Percentiles rank a stretch among this genome's conserved stretches.
Conservation (phyloP, 2,797 vertebrate species). For the Oreonectes daqikongensis region DNA sequence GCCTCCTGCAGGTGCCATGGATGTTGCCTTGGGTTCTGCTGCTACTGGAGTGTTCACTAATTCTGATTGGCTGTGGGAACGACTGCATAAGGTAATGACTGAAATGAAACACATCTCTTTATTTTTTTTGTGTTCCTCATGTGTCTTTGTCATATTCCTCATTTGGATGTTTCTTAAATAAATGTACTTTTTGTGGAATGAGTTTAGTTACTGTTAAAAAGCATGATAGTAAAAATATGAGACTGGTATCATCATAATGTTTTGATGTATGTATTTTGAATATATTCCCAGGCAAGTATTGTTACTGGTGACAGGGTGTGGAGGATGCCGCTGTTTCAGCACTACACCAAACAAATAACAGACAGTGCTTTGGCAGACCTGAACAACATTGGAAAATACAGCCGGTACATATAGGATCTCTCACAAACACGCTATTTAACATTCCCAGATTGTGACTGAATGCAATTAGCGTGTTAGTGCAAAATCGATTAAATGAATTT, state of each 20-base stretch:
- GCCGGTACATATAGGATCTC: conserved; percentile 75
- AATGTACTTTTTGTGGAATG: not conserved
- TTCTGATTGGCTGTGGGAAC: conserved; percentile 92
- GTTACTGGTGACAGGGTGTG: conserved; percentile 95
- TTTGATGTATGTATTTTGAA: not conserved
- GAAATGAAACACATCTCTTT: not conserved
- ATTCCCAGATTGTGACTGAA: not conserved
- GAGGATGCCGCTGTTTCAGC: conserved; percentile 97
- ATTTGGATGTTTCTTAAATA: not conserved
- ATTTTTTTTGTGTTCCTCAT: no score
- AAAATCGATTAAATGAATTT: no score
- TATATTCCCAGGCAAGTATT: conserved; percentile 83
- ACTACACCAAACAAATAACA: conserved; percentile 91
- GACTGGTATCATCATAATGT: not conserved
- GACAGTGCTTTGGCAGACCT: conserved; percentile 91
- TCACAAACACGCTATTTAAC: not conserved
- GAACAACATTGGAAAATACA: conserved; percentile 93
- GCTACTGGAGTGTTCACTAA: conserved; percentile 96
- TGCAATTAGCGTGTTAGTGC: no score
- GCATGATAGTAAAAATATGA: not conserved
- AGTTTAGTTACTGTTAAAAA: not conserved
- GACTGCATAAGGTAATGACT: conserved; percentile 83
- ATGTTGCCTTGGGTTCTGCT: conserved; percentile 91
- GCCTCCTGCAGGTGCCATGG: conserved; percentile 86
- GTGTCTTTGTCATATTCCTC: not conserved